Evolutionary conservation across 1,140 invertebrate genomes (phyloP).

Genomic region (Parapsyche elsis): DNA sequence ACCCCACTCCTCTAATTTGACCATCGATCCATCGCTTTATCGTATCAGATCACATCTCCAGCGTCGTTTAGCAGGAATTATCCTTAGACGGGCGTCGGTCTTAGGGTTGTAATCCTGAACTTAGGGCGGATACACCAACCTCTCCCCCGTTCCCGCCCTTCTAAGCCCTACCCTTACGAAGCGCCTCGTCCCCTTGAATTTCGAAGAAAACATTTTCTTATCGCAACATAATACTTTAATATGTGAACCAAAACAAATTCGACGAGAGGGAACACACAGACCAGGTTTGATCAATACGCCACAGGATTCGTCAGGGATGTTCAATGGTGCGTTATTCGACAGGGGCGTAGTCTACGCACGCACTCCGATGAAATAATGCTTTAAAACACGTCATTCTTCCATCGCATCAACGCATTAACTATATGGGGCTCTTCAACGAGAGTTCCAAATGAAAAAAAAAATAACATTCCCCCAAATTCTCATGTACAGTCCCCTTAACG

Average conservation of each 20-base stretch:
- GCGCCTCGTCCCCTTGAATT: neutral
- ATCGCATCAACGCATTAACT: conserved; percentile 9
- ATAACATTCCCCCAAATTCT: neutral
- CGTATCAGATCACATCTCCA: conserved; percentile 36
- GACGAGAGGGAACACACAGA: neutral
- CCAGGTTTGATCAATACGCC: conserved; percentile 2
- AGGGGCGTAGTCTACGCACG: neutral
- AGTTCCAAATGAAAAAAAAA: neutral
- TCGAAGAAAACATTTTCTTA: conserved; percentile 48
- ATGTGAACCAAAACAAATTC: conserved; percentile 56
- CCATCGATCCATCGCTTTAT: conserved; percentile 49
- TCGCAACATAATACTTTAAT: conserved; percentile 55
- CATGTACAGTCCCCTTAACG: neutral
- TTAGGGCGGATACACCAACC: neutral
- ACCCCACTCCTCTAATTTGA: conserved; percentile 27
- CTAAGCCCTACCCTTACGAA: conserved; percentile 15
- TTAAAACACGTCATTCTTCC: conserved; percentile 41
- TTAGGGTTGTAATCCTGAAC: conserved; percentile 47
- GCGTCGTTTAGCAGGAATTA: conserved; percentile 52
- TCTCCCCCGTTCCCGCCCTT: neutral
- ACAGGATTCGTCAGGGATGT: conserved; percentile 43
- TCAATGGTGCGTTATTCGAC: conserved; percentile 49
- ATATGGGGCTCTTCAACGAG: neutral
- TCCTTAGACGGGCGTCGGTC: conserved; percentile 33
- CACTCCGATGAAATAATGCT: conserved; percentile 32